Percentiles rank a stretch among this genome's conserved stretches.
Conservation (phyloP, 2,888 invertebrate species). For the Ditula angustiorana region DNA sequence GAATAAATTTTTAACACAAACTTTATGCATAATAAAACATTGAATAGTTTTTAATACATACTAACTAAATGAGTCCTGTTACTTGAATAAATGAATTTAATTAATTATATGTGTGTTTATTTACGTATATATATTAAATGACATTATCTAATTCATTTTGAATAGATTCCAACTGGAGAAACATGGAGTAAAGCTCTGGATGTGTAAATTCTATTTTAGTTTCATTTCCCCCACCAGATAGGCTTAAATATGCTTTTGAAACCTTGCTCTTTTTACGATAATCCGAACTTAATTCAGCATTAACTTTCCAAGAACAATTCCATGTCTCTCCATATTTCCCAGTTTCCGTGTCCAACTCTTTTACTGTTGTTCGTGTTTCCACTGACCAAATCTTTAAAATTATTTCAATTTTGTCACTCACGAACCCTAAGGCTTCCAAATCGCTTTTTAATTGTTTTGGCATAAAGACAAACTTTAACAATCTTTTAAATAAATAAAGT, state of each 20-base stretch:
- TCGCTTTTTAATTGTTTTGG: conserved; percentile 71
- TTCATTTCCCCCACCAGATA: conserved; percentile 53
- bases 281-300: conserved; percentile 77
- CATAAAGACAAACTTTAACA: conserved; percentile 76
- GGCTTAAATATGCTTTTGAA: conserved; percentile 70
- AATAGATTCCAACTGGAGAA: conserved; percentile 74
- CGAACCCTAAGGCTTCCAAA: conserved; percentile 63
- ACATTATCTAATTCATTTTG: conserved; percentile 78
- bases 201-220: conserved; percentile 74
- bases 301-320: conserved; percentile 71
- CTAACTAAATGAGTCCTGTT: too few species aligned
- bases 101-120: neutral
- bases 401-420: conserved; percentile 65
- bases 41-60: too few species aligned
- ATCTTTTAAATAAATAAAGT: conserved; percentile 68
- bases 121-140: conserved; percentile 47
- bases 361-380: conserved; percentile 68
- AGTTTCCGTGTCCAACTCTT: conserved; percentile 60
- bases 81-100: neutral
- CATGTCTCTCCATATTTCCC: conserved; percentile 55
- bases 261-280: conserved; percentile 71
- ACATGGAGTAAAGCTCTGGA: conserved; percentile 71
- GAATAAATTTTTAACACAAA: too few species aligned
- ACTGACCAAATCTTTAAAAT: conserved; percentile 75
- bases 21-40: too few species aligned